Base-by-base conservation (phyloP, 2,888 invertebrate genomes). In the Euspilapteryx auroguttella region DNA sequence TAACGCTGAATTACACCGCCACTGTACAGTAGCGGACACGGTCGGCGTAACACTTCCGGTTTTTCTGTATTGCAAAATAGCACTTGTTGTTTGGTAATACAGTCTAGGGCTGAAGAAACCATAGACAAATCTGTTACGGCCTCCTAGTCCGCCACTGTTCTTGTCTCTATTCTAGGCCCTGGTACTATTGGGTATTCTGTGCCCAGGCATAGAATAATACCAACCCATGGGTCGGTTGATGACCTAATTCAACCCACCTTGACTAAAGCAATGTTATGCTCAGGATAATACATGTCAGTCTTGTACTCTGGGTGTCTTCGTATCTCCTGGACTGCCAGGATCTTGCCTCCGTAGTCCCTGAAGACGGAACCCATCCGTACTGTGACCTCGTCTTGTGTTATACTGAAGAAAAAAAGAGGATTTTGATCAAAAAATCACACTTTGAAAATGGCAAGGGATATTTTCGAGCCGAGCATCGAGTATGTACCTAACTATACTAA, bases 241-340 rank as follows among this genome's bases (percentile, higher is more conserved):
- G 4, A 11, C 1, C 13, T 13, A 12, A 4, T 17, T 24, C n/a
- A 8, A 26, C 27, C 25, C 40, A 73, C 73, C 61, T 66, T 68
- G 14, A 71, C 41, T 52, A 75, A 52, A 4, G 75, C 75, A 10
- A 75, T 40, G 32, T 75, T 73, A 28, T 73, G 73, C 36, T 75
- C 71, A 2, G 75, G 75, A 29, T 75, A 75, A 39, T 71, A 75
- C 36, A 62, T 65, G 31, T 68, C 62, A 45, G 63, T 55, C 33
- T 38, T 56, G 38, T 75, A 75, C 15, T 54, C 49, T 0, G 75
- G 75, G 33, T 75, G 75, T n/a, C 62, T 38, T 25, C 37, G 38
- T 32, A 75, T 61, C 1, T 68, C 59, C 2, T 42, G 30, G 1
- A 58, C 65, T 0, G 69, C 46, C 4, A 66, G 34, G 14, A 75